Base-by-base conservation (phyloP, 2,797 vertebrate species). In the Myotis findleyi region DNA sequence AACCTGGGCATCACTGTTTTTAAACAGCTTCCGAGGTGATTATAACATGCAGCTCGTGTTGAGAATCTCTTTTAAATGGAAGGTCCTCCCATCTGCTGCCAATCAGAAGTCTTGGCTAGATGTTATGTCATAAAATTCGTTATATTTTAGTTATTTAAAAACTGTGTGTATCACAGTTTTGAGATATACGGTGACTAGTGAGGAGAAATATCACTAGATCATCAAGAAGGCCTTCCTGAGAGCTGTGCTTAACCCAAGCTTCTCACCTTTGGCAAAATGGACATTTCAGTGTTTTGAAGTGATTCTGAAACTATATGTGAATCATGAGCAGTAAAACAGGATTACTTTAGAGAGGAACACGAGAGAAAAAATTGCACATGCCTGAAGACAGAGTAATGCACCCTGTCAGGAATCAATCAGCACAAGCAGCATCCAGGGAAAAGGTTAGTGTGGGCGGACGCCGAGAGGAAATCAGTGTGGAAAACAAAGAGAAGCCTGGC, bases 261-360 rank as follows among this genome's bases (percentile, higher is more conserved):
- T 23, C 55, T 10, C 55, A 30, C 59, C 59, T 27, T 30, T 5
- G 57, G 13, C 59, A 62, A 13, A 59, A 14, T 1, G 27, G 59
- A 14, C 59, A 62, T 62, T 55, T 90, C 14, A 27, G 27, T 49
- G n/a, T 94, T 92, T 85, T 94, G 64, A 87, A 73, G 17, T 87
- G 64, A 59, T 91, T 92, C 47, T 72, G 44, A 87, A 96, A 92
- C 91, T 75, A 3, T 7, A 25, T 33, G 41, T 96, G 94, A 89
- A 14, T 90, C 73, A 14, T 71, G 20, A 92, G 55, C 21, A 93
- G 55, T n/a, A 66, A 47, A 53, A 9, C 72, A 76, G 27, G 91
- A 95, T 92, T 5, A 73, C 0, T 0, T 41, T 76, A 44, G 66
- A 51, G 55, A 91, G 8, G 84, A 79, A 51, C 71, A 71, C 53